A percentile compares a stretch with the other conserved stretches of the same genome.
phyloP scores from a whole-genome alignment of 2,888 invertebrate genomes.

The Tholera decimalis region DNA sequence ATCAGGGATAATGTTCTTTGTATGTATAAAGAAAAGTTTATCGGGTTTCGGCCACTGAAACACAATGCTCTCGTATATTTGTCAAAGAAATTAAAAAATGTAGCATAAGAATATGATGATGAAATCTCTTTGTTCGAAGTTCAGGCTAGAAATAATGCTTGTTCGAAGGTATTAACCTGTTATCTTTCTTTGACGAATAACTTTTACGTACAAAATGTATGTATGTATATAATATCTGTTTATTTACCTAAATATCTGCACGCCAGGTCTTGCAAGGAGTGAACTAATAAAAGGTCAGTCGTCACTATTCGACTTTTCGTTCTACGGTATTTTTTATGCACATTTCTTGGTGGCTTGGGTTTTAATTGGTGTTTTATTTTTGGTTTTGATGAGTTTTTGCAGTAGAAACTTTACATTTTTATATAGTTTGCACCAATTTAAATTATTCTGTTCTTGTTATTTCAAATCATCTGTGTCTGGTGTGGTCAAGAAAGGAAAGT shows the following conservation, averaged over 20 bases:
- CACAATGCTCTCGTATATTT: not conserved
- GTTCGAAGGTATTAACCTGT: constrained; percentile 8
- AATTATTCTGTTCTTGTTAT: not conserved
- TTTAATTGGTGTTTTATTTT: not conserved
- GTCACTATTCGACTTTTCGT: not conserved
- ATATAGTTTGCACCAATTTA: not conserved
- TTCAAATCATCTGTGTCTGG: not conserved
- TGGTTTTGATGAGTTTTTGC: not conserved
- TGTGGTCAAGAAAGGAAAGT: too few species aligned
- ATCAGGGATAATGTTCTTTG: too few species aligned
- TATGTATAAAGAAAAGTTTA: too few species aligned
- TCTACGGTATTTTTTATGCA: constrained; percentile 4
- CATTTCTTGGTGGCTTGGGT: not conserved
- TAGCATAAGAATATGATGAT: constrained; percentile 6
- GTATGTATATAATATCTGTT: not conserved
- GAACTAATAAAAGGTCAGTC: constrained; percentile 46
- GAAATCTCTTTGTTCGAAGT: constrained; percentile 29
- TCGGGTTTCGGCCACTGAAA: not conserved
- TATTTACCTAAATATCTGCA: constrained; percentile 31
- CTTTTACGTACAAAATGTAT: not conserved
- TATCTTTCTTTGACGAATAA: constrained; percentile 18
- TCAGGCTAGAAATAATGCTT: constrained; percentile 1
- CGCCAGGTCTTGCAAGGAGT: constrained; percentile 46
- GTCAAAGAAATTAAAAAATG: constrained; percentile 4
- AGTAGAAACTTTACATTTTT: not conserved